Evolutionary conservation across 2,113 vertebrate genomes (phyloP).

Genomic region (Mastomys coucha): DNA sequence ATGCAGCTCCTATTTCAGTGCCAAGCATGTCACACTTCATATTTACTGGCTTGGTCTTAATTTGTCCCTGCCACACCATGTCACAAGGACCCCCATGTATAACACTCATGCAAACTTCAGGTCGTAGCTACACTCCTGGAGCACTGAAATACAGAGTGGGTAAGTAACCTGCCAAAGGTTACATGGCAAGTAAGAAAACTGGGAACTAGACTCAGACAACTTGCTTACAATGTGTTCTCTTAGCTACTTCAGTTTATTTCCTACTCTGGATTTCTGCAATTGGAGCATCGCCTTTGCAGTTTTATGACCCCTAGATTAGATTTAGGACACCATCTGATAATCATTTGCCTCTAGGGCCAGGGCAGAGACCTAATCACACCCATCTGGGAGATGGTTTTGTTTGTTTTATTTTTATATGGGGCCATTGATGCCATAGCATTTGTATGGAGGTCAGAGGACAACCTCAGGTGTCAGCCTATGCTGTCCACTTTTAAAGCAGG

Average conservation of each 20-base stretch:
- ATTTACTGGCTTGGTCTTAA: slow-evolving; percentile 7
- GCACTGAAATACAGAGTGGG: neutral
- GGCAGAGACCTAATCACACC: neutral
- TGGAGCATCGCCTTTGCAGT: neutral
- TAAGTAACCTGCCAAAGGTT: neutral
- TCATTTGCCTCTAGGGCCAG: neutral
- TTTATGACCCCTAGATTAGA: neutral
- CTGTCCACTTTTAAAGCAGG: neutral
- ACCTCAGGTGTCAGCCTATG: neutral
- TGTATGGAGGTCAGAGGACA: neutral
- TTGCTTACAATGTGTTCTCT: neutral
- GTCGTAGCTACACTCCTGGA: neutral
- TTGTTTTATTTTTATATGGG: neutral
- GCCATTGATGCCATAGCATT: neutral
- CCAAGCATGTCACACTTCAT: neutral
- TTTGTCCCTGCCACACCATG: neutral
- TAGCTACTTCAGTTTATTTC: neutral
- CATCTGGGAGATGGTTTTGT: neutral
- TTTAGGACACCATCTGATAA: slow-evolving; percentile 24
- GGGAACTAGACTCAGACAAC: neutral
- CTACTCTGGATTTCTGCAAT: slow-evolving; percentile 32
- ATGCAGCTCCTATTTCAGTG: neutral
- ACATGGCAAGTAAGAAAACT: neutral
- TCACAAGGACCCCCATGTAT: neutral
- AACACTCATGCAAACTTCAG: neutral